Evolutionary conservation across 2,888 invertebrate genomes (phyloP), one percentile per base, ranked within the genome.

Genomic region (Pheosia tremula): DNA sequence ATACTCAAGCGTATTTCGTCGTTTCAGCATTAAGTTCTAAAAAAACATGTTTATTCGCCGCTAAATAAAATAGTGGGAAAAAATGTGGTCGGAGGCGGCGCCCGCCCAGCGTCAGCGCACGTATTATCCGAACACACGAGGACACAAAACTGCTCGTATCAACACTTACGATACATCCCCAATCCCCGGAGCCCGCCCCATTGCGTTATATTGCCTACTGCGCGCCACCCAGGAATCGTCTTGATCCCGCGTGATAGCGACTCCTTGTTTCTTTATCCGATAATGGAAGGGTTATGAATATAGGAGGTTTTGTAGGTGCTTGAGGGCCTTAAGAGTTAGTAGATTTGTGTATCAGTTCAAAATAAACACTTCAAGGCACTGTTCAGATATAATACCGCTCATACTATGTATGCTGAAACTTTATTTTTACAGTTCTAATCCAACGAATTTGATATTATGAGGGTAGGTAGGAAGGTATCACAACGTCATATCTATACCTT

Each of bases 71-170:
- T 61, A 64, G 63, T 58, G 64, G 47, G 62, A 61, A 70, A 70
- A 62, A 62, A 62, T 68, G 57, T 71, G 69, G 64, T 68, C 66
- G 74, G 71, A 70, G 72, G 55, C 53, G 63, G 61, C 58, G 53
- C 59, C 59, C 63, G 55, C 57, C 58, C 64, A 66, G 64, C 68
- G 69, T 83, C 82, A 75, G 78, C 78, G 78, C 78, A 81, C 80
- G 83, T 81, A 82, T 75, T 74, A 74, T 80, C 78, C 74, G 68
- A 79, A 80, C 78, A 82, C 82, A 80, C 71, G 67, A 73, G 77
- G 81, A 84, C 82, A 84, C 82, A 82, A 80, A 86, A 86, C 81
- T 83, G 82, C 80, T 85, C 82, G 84, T 81, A 81, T 78, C 78
- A 75, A 84, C 84, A 81, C 82, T 86, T 81, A 74, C 83, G 82